Evolutionary conservation across 2,888 invertebrate species (phyloP), one percentile per base, ranked within the genome.

Genomic region (Drosophila limbata): DNA sequence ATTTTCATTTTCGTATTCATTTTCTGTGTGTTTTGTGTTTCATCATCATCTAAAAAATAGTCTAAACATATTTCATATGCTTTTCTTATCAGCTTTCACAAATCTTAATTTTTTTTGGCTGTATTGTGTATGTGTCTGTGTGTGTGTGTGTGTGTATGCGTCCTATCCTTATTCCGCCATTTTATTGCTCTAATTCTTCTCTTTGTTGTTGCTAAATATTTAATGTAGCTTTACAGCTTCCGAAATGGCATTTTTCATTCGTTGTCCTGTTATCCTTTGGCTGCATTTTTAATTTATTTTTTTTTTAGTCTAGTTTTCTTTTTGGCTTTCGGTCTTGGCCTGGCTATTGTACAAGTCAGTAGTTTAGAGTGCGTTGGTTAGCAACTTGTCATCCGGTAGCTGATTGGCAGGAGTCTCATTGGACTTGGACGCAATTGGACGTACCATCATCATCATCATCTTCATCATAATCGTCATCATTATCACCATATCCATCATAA

Each of bases 391-490:
- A 47, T 19, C 47, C 56, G 47, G 37, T 39, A 56, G 55, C 73
- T 52, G 31, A 48, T 66, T 80, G 79, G 81, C 81, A 83, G 81
- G 81, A 81, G 72, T 76, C 72, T 9, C 62, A 55, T 64, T 74
- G 67, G 73, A 83, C 77, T 70, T 79, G 79, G 79, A 81, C 84
- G 84, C 69, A 65, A 70, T 62, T 60, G 55, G 55, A 76, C 47
- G 59, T 62, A 47, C 13, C 56, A 42, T 64, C 59, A 35, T 55
- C 37, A 44, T 42, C 21, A 42, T 25, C 60, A 31, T 53, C 21
- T 25, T 55, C 11, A n/a, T 21, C 15, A 40, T 31, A 15, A 17
- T 17, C 19, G 25, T 42, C 33, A 25, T 35, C 28, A 40, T 42
- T 28, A 25, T 55, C 40, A 35, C 35, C 10, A 9, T 10, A n/a